Percentiles rank a stretch among this genome's conserved stretches.
These are phyloP conservation scores for Emydoidea blandingii DNA, from an alignment of 2,797 vertebrate genomes.

Conservation along the genomic window DNA sequence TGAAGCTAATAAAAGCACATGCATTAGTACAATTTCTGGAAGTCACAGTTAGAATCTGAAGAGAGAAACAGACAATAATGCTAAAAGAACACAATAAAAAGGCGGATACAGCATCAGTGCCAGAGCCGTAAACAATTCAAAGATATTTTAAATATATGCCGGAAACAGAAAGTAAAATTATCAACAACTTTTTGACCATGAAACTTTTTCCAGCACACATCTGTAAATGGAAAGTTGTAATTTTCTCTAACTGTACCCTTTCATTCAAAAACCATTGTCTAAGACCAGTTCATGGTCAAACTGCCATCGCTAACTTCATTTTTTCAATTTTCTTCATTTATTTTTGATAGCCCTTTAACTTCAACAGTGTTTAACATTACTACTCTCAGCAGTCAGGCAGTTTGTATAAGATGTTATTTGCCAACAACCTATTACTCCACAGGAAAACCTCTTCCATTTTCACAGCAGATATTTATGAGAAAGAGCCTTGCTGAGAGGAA, in stretches of 20 bases:
- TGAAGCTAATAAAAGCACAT: slow-evolving; percentile 10
- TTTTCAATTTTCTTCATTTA: slow-evolving; percentile 52
- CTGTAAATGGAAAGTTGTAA: not conserved
- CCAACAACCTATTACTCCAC: slow-evolving; percentile 18
- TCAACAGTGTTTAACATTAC: slow-evolving; percentile 40
- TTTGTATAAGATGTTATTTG: slow-evolving; percentile 39
- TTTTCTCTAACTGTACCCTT: slow-evolving; percentile 21
- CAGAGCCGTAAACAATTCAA: slow-evolving; percentile 17
- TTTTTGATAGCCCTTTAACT: slow-evolving; percentile 30
- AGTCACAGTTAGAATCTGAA: slow-evolving; percentile 10
- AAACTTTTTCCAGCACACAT: slow-evolving; percentile 22
- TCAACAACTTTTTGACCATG: not conserved
- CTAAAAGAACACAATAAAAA: not conserved
- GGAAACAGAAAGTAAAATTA: slow-evolving; percentile 6
- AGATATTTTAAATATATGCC: not conserved
- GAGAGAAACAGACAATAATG: not conserved
- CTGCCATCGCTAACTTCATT: not conserved
- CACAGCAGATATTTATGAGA: slow-evolving; percentile 3
- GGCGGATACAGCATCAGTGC: not conserved
- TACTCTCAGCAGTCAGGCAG: slow-evolving; percentile 25
- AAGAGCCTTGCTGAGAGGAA: slow-evolving; percentile 12
- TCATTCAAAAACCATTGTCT: slow-evolving; percentile 28
- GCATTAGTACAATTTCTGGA: not conserved
- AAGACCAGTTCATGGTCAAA: slow-evolving; percentile 16
- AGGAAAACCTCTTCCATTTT: slow-evolving; percentile 45